phyloP scores from a whole-genome alignment of 2,888 invertebrate species.

The Tinea trinotella region DNA sequence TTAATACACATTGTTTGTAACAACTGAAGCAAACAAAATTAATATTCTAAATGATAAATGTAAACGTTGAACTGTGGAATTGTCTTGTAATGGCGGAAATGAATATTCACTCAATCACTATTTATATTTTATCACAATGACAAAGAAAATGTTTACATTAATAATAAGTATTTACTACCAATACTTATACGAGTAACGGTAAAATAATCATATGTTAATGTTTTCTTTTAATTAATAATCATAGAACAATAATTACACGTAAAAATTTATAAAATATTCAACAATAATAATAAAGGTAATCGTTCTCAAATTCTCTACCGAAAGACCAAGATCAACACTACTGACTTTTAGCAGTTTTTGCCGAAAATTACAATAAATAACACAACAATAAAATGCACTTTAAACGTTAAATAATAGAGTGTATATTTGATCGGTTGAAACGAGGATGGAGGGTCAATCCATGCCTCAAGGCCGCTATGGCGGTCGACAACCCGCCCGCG shows the following conservation, averaged over 20 bases:
- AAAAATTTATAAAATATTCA: no score
- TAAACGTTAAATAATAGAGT: not conserved
- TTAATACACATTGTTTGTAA: conserved; percentile 14
- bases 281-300: not conserved
- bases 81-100: not conserved
- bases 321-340: conserved; percentile 1
- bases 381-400: not conserved
- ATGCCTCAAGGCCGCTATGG: conserved; percentile 48
- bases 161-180: no score
- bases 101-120: not conserved
- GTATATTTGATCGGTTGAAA: not conserved
- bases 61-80: not conserved
- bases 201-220: no score
- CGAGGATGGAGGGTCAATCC: conserved; percentile 25
- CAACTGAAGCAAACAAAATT: conserved; percentile 15
- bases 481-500: conserved; percentile 55
- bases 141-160: not conserved
- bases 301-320: not conserved
- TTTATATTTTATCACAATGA: not conserved
- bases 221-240: no score
- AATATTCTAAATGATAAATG: conserved; percentile 5
- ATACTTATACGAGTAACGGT: no score
- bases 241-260: no score
- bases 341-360: conserved; percentile 14
- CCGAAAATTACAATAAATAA: not conserved